phyloP scores from a whole-genome alignment of 2,888 invertebrate species.

The Chrysotoxum bicinctum region DNA sequence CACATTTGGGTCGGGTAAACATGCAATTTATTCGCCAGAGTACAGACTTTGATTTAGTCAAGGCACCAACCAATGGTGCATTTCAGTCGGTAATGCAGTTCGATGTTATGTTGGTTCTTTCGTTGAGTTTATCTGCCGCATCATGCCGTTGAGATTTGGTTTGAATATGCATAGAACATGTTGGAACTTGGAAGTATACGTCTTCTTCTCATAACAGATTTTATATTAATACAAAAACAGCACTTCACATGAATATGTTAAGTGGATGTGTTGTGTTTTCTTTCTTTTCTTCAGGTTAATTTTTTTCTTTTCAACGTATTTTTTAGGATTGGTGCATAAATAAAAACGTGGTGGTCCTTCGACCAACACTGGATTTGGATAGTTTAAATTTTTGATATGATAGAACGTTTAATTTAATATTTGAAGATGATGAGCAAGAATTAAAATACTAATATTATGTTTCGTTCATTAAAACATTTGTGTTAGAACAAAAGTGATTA shows the following conservation, averaged over 20 bases:
- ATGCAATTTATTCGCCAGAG: not conserved
- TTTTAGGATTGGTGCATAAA: too few relatives aligned
- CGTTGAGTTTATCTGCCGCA: slow-evolving; percentile 49
- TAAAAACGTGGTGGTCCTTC: too few relatives aligned
- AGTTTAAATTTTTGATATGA: too few relatives aligned
- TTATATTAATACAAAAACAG: not conserved
- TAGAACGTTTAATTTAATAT: too few relatives aligned
- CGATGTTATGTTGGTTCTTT: slow-evolving; percentile 1
- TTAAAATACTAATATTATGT: too few relatives aligned
- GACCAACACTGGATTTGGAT: too few relatives aligned
- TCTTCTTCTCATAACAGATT: not conserved
- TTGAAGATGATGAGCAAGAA: too few relatives aligned
- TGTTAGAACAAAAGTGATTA: too few relatives aligned
- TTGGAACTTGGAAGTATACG: not conserved
- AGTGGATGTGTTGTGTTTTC: too few relatives aligned
- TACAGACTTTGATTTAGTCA: slow-evolving; percentile 48
- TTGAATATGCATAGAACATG: not conserved
- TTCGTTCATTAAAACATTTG: too few relatives aligned
- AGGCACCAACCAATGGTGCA: slow-evolving; percentile 37
- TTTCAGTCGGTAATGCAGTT: not conserved
- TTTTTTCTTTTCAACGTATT: too few relatives aligned
- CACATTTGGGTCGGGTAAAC: not conserved
- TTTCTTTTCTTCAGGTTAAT: too few relatives aligned
- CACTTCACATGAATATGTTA: not conserved
- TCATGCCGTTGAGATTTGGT: not conserved